Evolutionary conservation across 2,888 invertebrate species (phyloP).

Genomic region (Plagodis dolabraria): DNA sequence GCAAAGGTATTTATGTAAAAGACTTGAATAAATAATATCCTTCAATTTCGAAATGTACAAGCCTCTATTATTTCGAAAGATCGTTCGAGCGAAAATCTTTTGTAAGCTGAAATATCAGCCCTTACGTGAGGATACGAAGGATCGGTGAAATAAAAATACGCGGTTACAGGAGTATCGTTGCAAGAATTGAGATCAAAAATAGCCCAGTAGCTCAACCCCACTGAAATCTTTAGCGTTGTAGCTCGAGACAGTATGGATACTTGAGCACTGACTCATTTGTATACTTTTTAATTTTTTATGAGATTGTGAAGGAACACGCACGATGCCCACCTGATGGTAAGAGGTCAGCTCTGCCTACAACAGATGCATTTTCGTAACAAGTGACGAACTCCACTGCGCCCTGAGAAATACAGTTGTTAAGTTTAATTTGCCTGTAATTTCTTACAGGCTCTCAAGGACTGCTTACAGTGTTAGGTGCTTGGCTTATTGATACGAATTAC

Average conservation of each 20-base stretch:
- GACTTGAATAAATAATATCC: slow-evolving; percentile 11
- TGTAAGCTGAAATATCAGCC: slow-evolving; percentile 28
- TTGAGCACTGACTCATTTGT: not conserved
- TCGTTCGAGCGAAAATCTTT: slow-evolving; percentile 28
- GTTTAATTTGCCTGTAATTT: too few species aligned
- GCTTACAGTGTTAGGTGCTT: too few species aligned
- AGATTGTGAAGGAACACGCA: too few species aligned
- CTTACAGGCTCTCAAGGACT: too few species aligned
- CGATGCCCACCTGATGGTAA: too few species aligned
- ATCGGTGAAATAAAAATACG: slow-evolving; percentile 28
- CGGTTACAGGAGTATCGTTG: slow-evolving; percentile 16
- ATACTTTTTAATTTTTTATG: not conserved
- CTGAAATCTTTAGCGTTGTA: slow-evolving; percentile 8
- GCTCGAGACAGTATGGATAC: slow-evolving; percentile 2
- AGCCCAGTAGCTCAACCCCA: slow-evolving; percentile 18
- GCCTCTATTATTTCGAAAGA: slow-evolving; percentile 21
- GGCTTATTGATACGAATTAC: too few species aligned
- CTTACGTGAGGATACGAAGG: slow-evolving; percentile 18
- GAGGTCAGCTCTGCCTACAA: too few species aligned
- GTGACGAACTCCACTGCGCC: too few species aligned
- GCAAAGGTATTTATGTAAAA: not conserved
- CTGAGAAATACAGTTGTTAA: too few species aligned
- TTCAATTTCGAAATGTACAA: slow-evolving; percentile 13
- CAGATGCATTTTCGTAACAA: too few species aligned
- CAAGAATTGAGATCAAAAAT: slow-evolving; percentile 33